Base-by-base conservation (phyloP, 2,113 vertebrate species). In the Parotia lawesii region DNA sequence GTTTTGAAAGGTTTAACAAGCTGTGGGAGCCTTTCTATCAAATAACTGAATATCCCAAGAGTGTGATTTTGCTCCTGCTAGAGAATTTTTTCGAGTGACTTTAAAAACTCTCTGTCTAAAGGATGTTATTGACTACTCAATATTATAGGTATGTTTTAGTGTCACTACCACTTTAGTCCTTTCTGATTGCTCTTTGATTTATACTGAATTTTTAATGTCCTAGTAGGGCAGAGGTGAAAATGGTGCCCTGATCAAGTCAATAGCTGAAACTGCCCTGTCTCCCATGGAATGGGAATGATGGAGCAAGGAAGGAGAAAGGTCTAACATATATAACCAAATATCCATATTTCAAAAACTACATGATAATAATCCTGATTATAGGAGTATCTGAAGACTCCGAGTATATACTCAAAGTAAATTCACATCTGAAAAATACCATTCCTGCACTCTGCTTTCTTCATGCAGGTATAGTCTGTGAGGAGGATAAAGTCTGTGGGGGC, bases 1-100 rank as follows among this genome's bases (percentile, higher is more conserved):
- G 50, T 78, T 96, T 74, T 92, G 87, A 91, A 93, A 85, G 54
- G 78, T 72, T 92, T 94, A 93, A 73, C 58, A 87, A 89, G 89
- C 77, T 66, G 19, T 73, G 82, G 67, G 91, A 92, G 19, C 24
- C 45, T 85, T 93, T 94, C 70, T 85, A 5, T 92, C 58, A 69
- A 85, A 82, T 89, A 87, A 70, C 71, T 58, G 62, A 48, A 35
- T 87, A 89, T 82, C 89, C 50, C 74, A 83, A 38, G 73, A 87
- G 58, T 70, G n/a, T 87, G 29, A 93, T 91, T 95, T 91, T 73
- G 19, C 18, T 74, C n/a, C 38, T 58, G 24, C 47, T 79, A 28
- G 35, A 75, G 44, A 89, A 61, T 62, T 85, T 67, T 89, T 90
- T 31, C 72, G 65, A 47, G 22, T 62, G 45, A 76, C 58, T 89